Base-by-base conservation (phyloP, 1,140 invertebrate species). In the Neelides sp. region DNA sequence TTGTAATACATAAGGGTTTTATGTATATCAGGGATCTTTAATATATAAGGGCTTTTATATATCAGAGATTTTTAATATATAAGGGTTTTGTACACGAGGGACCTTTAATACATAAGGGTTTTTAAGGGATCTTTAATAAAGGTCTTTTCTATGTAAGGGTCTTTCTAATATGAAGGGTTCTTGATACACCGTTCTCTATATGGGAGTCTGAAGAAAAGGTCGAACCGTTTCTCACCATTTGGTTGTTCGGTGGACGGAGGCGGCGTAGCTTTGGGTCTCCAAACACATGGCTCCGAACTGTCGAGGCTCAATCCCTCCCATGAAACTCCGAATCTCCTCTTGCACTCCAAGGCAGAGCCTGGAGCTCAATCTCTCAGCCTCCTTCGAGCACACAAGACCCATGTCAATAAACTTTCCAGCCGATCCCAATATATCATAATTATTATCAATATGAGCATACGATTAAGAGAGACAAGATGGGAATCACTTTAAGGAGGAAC, bases 151-250 rank as follows among this genome's bases (percentile, higher is more conserved):
- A n/a, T n/a, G n/a, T n/a, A n/a, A n/a, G n/a, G n/a, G n/a, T n/a
- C n/a, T n/a, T n/a, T n/a, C n/a, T n/a, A n/a, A n/a, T n/a, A n/a
- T n/a, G n/a, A n/a, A n/a, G n/a, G n/a, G n/a, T n/a, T n/a, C n/a
- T n/a, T n/a, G n/a, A n/a, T n/a, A n/a, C n/a, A n/a, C n/a, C n/a
- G n/a, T n/a, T n/a, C n/a, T n/a, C n/a, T n/a, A n/a, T n/a, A n/a
- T n/a, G n/a, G n/a, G n/a, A n/a, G n/a, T n/a, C n/a, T n/a, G n/a
- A n/a, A n/a, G n/a, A n/a, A n/a, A n/a, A n/a, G n/a, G n/a, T n/a
- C n/a, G n/a, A n/a, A n/a, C n/a, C n/a, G n/a, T n/a, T n/a, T 32
- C 49, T 50, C 42, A 59, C 57, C 50, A 13, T 54, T 59, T 59
- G 2, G 52, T 26, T 50, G 27, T 48, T 17, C 20, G 46, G 23